Percentiles rank a stretch among this genome's conserved stretches.
These are phyloP conservation scores for Eremobia ochroleuca DNA, from an alignment of 2,888 invertebrate species.

Conservation along the genomic window DNA sequence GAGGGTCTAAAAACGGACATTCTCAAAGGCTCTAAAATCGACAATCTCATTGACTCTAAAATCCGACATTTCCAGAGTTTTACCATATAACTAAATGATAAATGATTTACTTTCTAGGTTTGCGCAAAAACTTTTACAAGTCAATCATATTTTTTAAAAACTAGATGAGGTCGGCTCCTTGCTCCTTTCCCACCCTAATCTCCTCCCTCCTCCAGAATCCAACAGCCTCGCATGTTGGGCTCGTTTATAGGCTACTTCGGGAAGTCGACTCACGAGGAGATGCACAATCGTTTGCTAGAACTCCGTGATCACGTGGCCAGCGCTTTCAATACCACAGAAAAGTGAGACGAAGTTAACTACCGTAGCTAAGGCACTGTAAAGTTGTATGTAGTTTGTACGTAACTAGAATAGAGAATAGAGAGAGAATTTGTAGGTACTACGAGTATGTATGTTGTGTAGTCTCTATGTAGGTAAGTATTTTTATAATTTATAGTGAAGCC, in stretches of 20 bases:
- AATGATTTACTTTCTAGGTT: too few relatives aligned
- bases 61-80: too few relatives aligned
- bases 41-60: not conserved
- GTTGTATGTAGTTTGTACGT: constrained; percentile 5
- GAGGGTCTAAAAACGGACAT: not conserved
- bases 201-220: constrained; percentile 86
- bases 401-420: not conserved
- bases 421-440: not conserved
- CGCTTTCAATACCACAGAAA: constrained; percentile 59
- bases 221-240: constrained; percentile 92
- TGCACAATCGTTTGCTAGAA: constrained; percentile 71
- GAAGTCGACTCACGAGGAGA: constrained; percentile 65
- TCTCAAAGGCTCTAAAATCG: not conserved
- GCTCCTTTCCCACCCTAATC: constrained; percentile 34
- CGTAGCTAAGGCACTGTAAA: constrained; percentile 26
- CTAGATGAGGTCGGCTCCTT: too few relatives aligned
- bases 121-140: too few relatives aligned
- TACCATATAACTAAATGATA: too few relatives aligned
- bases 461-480: not conserved
- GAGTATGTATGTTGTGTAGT: not conserved
- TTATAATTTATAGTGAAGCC: not conserved
- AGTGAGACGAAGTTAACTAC: constrained; percentile 63
- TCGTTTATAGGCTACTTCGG: constrained; percentile 91
- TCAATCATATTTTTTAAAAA: too few relatives aligned
- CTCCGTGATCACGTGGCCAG: constrained; percentile 69